A percentile compares a stretch with the other conserved stretches of the same genome.
Conservation (phyloP, 2,888 invertebrate genomes). For the Campoletis raptor region DNA sequence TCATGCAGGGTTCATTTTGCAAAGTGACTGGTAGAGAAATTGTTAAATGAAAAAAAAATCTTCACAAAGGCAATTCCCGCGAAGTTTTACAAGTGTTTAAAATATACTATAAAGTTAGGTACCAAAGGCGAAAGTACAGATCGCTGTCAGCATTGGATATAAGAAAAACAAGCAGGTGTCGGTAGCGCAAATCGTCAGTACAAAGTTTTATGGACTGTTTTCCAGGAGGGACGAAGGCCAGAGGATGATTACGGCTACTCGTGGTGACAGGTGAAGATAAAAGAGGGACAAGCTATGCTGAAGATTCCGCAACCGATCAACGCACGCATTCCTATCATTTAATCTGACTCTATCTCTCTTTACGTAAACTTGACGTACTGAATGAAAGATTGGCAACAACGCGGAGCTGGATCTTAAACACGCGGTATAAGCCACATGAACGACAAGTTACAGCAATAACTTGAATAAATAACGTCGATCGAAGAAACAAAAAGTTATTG, state of each 20-base stretch:
- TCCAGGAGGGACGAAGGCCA: conserved; percentile 20
- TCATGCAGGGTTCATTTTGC: background rate
- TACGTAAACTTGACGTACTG: background rate
- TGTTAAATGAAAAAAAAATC: conserved; percentile 12
- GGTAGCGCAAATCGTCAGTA: conserved; percentile 7
- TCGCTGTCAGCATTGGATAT: background rate
- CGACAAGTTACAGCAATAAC: background rate
- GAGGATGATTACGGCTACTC: background rate
- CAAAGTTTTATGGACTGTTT: conserved; percentile 18
- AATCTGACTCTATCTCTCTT: background rate
- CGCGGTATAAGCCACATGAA: background rate
- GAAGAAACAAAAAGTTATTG: conserved; percentile 31
- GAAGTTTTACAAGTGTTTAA: background rate
- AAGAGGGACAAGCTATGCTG: conserved; percentile 27
- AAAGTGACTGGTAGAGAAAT: conserved; percentile 14
- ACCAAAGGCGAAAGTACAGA: background rate
- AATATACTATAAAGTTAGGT: conserved; percentile 9
- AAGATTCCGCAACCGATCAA: conserved; percentile 42
- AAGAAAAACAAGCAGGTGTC: conserved; percentile 53
- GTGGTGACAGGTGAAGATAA: conserved; percentile 49
- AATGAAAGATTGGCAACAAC: background rate
- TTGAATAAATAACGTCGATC: conserved; percentile 10
- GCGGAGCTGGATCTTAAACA: background rate
- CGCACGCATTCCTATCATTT: conserved; percentile 18
- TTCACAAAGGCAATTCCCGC: background rate